Evolutionary conservation across 2,113 vertebrate genomes (phyloP), one percentile per base, ranked within the genome.

Genomic region (Pteruthius melanotis): DNA sequence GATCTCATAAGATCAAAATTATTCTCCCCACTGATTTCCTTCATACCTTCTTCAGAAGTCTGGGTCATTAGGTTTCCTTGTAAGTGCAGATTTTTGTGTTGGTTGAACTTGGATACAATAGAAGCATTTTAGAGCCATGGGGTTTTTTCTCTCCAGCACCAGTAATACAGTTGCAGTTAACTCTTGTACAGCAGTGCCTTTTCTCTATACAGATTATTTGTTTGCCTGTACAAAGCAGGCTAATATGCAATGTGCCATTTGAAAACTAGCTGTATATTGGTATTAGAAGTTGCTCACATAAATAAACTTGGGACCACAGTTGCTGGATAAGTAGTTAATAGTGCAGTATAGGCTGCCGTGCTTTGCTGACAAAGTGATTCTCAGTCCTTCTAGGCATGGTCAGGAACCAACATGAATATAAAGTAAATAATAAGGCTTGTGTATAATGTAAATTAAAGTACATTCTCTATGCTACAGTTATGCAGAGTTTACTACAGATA

Each of bases 371-470:
- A 35, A 40, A 69, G 65, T 23, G 47, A 2, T 72, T 79, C 60
- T 72, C 0, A 0, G 27, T 88, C 71, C 47, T 89, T 78, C 8
- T 71, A 27, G 37, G 13, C 9, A 2, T 11, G 52, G 22, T 7
- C 30, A 70, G 47, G 39, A 5, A 81, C 23, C 21, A 66, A 23
- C 2, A 3, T 42, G 21, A 72, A 7, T 68, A 52, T 33, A 15
- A 75, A 59, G 18, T n/a, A 3, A 69, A 8, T 24, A 47, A 37
- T 82, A 77, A 82, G 7, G 3, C 24, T 47, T 61, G 5, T 18
- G 11, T 61, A 13, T 33, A 66, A 72, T 76, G 15, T 80, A 78
- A 91, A 53, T 57, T 45, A 28, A 16, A 61, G 19, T 39, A 21
- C 19, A 33, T 87, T 40, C 40, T 68, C 7, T 47, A 16, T 81